These are phyloP conservation scores for Calephelis perditalis DNA, from an alignment of 2,888 invertebrate species.

Conservation along the genomic window DNA sequence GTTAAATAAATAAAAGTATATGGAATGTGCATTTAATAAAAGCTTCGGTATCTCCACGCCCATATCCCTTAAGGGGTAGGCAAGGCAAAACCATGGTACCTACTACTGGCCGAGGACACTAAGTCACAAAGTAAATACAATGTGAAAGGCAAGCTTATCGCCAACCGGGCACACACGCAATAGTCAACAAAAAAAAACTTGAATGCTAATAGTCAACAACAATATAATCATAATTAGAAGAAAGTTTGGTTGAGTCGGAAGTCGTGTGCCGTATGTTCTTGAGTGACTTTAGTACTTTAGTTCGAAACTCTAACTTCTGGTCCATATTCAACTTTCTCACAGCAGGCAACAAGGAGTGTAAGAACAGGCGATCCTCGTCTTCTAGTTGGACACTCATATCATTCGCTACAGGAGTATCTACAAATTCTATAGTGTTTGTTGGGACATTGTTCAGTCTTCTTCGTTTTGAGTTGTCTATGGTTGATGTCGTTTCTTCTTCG, in stretches of 20 bases:
- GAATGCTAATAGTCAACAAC: not conserved
- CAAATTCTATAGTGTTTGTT: conserved; percentile 43
- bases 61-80: too few species aligned
- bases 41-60: not conserved
- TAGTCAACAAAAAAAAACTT: too few species aligned
- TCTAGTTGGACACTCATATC: conserved; percentile 33
- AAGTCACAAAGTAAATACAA: too few species aligned
- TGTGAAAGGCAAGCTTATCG: too few species aligned
- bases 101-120: too few species aligned
- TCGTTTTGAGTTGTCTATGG: conserved; percentile 42
- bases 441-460: conserved; percentile 32
- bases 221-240: not conserved
- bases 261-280: too few species aligned
- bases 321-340: conserved; percentile 55
- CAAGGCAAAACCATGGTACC: too few species aligned
- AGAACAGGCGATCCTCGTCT: conserved; percentile 61
- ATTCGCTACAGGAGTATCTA: conserved; percentile 42
- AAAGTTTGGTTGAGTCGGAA: too few species aligned
- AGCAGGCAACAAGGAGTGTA: conserved; percentile 58
- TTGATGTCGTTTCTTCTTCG: conserved; percentile 37
- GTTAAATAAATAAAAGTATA: not conserved
- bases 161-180: too few species aligned
- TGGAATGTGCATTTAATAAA: conserved; percentile 6
- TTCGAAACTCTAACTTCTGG: conserved; percentile 57
- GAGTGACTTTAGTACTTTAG: conserved; percentile 45